Percentiles rank a stretch among this genome's conserved stretches.
These are phyloP conservation scores for Reticulitermes lucifugus DNA, from an alignment of 2,888 invertebrate genomes.

Conservation along the genomic window DNA sequence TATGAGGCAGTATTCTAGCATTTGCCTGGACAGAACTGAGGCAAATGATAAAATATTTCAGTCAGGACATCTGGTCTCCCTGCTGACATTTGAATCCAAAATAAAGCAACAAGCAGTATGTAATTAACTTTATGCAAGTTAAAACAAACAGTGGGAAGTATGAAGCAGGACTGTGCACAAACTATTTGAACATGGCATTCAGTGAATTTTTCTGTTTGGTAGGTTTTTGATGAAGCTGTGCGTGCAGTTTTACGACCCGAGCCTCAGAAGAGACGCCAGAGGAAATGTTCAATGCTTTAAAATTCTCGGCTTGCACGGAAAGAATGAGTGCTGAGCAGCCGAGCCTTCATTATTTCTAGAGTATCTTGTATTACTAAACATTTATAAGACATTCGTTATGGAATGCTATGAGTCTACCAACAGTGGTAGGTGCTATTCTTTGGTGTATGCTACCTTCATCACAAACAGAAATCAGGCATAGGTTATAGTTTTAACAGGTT, in stretches of 20 bases:
- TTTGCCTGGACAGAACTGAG: no score
- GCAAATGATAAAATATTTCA: no score
- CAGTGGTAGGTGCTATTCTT: background rate
- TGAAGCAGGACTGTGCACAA: no score
- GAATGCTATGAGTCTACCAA: background rate
- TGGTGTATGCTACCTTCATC: background rate
- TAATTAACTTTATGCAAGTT: no score
- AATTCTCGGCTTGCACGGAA: slow-evolving; percentile 50
- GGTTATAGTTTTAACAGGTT: background rate
- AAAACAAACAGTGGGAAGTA: no score
- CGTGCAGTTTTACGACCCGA: slow-evolving; percentile 97
- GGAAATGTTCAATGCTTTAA: slow-evolving; percentile 88
- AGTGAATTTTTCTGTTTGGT: slow-evolving; percentile 51
- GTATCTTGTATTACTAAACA: background rate
- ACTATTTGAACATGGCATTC: no score
- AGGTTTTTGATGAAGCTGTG: slow-evolving; percentile 99
- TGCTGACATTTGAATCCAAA: no score
- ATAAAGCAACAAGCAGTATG: no score
- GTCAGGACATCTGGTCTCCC: no score
- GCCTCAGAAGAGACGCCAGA: slow-evolving; percentile 93
- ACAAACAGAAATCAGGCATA: background rate
- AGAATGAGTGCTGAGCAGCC: background rate
- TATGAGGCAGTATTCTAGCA: no score
- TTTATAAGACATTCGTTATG: background rate
- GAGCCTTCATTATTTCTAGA: background rate